phyloP scores from a whole-genome alignment of 1,140 invertebrate species.

The Sycobia sp. region DNA sequence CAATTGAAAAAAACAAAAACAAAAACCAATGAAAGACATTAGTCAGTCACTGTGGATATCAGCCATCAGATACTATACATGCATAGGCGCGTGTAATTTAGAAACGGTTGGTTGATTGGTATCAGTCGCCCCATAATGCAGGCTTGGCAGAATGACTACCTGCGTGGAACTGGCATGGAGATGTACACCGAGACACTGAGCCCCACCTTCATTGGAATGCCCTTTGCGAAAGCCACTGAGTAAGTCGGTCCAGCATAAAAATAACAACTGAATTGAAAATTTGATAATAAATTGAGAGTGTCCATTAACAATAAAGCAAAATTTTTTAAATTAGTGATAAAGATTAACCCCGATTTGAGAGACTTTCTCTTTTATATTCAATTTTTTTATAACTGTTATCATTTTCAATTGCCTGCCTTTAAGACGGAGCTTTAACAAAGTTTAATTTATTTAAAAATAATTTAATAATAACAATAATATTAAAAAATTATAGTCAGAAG shows the following conservation, averaged over 20 bases:
- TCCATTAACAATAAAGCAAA: slow-evolving; percentile 29
- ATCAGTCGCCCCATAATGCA: slow-evolving; percentile 88
- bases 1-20: too few species aligned
- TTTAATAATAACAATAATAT: too few species aligned
- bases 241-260: slow-evolving; percentile 75
- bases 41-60: too few species aligned
- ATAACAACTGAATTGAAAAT: slow-evolving; percentile 28
- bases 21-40: too few species aligned
- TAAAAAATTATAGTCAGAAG: too few species aligned
- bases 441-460: too few species aligned
- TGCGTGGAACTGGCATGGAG: slow-evolving; percentile 98
- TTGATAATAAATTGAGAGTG: slow-evolving; percentile 1
- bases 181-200: slow-evolving; percentile 99
- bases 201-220: slow-evolving; percentile 95
- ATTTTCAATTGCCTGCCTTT: too few species aligned
- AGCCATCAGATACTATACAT: slow-evolving; percentile 53
- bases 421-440: too few species aligned
- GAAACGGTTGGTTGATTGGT: slow-evolving; percentile 63
- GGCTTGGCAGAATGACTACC: slow-evolving; percentile 98
- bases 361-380: too few species aligned
- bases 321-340: slow-evolving; percentile 38
- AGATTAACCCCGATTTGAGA: slow-evolving; percentile 50
- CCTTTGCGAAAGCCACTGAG: slow-evolving; percentile 96
- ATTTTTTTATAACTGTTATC: too few species aligned
- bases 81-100: slow-evolving; percentile 57